phyloP scores from a whole-genome alignment of 2,113 vertebrate genomes.

The Leucopsar rothschildi region DNA sequence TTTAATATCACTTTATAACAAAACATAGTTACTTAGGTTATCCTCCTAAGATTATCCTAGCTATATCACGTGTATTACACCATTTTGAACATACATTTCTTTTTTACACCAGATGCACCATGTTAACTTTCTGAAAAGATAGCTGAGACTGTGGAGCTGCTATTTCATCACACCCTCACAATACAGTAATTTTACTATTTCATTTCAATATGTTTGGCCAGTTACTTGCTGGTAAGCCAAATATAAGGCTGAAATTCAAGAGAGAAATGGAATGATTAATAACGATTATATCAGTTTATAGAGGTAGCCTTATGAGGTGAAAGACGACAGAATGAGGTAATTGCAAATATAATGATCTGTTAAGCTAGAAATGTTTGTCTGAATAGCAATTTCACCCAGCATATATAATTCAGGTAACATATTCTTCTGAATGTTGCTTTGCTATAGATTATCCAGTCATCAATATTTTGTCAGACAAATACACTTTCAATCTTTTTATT shows the following conservation, averaged over 20 bases:
- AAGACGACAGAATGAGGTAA: constrained; percentile 7
- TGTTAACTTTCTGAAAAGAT: neutral
- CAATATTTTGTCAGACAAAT: constrained; percentile 5
- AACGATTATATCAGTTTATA: neutral
- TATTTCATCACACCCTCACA: neutral
- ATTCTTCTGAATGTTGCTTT: constrained; percentile 9
- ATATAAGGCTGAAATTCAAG: neutral
- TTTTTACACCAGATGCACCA: neutral
- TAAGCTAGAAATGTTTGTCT: constrained; percentile 12
- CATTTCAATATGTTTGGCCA: neutral
- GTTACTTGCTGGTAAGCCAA: neutral
- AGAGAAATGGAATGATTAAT: neutral
- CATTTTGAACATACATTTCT: neutral
- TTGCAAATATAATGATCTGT: constrained; percentile 8
- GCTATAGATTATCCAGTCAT: neutral
- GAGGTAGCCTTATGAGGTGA: neutral
- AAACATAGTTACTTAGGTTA: neutral
- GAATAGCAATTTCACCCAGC: constrained; percentile 1
- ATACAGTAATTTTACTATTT: neutral
- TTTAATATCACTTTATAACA: neutral
- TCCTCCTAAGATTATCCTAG: neutral
- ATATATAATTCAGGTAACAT: neutral
- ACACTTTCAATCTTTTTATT: neutral
- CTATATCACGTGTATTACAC: neutral
- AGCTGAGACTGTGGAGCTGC: neutral